Base-by-base conservation (phyloP, 2,888 invertebrate genomes). In the Octonoba sinensis region DNA sequence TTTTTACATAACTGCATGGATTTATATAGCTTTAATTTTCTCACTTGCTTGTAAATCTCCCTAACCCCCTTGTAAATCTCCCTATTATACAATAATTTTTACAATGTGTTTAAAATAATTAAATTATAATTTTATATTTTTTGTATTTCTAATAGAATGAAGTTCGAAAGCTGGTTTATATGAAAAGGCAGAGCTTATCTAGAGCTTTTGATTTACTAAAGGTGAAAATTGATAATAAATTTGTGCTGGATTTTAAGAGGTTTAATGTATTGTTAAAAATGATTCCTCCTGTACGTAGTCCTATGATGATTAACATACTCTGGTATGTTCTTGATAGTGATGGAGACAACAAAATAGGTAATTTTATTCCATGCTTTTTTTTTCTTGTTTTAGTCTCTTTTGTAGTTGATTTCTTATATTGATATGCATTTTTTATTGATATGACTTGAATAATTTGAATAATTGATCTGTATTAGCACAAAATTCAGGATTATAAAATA, bases 281-380 rank as follows among this genome's bases (percentile, higher is more conserved):
- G 20, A 86, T 89, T 8, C 70, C 86, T 56, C 87, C 88, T 51
- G 82, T 86, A 59, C 85, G 86, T 81, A 84, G 84, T 57, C 62
- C 82, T 2, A 83, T 85, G 65, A 84, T 75, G 82, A 86, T 75
- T 86, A 87, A 89, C 59, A 86, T 89, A 27, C 85, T 89, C n/a
- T 88, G 89, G 87, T 87, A 86, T 60, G 88, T 90, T 4, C 85
- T 90, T 57, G 89, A 90, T 84, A 85, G 85, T 36, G 87, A 88
- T 83, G 86, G 87, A 24, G 86, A 87, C 56, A 85, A 85, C 70
- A 67, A 66, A 65, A 85, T 88, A 47, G 86, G 88, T 87, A 81
- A 54, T 59, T 44, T 24, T 16, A 6, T 22, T 67, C n/a, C 8
- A 36, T n/a, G n/a, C 13, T 66, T 47, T 22, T 8, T 3, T 20